phyloP scores from a whole-genome alignment of 2,797 vertebrate species.

The Falco rusticolus region DNA sequence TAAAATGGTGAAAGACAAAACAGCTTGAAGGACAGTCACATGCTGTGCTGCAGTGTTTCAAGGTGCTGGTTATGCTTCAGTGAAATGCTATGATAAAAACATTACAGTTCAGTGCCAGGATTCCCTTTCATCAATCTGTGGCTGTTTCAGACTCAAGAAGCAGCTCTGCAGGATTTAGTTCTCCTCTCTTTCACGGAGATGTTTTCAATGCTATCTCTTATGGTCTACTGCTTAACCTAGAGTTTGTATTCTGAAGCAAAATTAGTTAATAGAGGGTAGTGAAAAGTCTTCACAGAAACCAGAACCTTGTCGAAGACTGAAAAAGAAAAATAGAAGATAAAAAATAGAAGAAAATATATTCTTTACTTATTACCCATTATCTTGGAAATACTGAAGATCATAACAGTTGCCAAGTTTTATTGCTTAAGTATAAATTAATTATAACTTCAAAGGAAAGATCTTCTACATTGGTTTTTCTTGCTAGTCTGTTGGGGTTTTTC shows the following conservation, averaged over 20 bases:
- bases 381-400: background rate
- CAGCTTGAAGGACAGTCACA: background rate
- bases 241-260: background rate
- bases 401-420: background rate
- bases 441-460: background rate
- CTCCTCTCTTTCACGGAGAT: background rate
- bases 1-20: background rate
- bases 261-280: background rate
- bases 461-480: background rate
- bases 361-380: background rate
- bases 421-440: background rate
- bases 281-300: background rate
- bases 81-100: background rate
- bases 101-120: background rate
- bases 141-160: background rate
- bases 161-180: background rate
- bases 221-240: background rate
- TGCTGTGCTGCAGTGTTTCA: background rate
- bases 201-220: background rate
- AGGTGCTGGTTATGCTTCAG: background rate
- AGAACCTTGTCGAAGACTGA: background rate
- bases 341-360: background rate
- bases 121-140: background rate
- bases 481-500: background rate
- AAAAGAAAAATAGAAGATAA: background rate